Conservation (phyloP, 2,888 invertebrate species). For the Watsonalla binaria region DNA sequence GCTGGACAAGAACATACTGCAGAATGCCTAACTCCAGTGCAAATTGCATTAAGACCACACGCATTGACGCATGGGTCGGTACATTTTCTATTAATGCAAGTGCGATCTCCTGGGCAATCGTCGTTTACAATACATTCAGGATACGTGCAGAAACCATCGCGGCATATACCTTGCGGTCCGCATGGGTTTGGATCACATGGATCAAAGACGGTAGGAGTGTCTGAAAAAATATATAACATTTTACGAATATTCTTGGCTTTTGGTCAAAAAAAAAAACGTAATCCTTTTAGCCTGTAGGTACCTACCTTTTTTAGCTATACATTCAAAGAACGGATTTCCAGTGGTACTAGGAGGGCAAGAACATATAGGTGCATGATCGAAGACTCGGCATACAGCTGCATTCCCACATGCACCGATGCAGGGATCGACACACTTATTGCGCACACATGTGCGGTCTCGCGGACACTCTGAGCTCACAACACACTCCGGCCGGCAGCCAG, state of each 20-base stretch:
- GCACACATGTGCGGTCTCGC: constrained; percentile 86
- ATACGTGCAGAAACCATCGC: constrained; percentile 82
- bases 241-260: background rate
- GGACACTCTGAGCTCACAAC: constrained; percentile 89
- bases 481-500: constrained; percentile 90
- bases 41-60: constrained; percentile 91
- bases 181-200: constrained; percentile 86
- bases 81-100: constrained; percentile 90
- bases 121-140: constrained; percentile 93
- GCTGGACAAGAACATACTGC: constrained; percentile 89
- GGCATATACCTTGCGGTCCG: constrained; percentile 83
- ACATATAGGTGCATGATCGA: constrained; percentile 82
- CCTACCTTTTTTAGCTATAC: constrained; percentile 61
- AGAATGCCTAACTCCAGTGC: constrained; percentile 84
- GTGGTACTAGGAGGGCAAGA: constrained; percentile 84
- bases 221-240: constrained; percentile 28
- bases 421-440: constrained; percentile 88
- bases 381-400: constrained; percentile 84
- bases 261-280: background rate
- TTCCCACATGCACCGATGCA: constrained; percentile 90
- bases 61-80: constrained; percentile 89
- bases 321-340: constrained; percentile 90
- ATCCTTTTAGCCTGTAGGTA: constrained; percentile 12
- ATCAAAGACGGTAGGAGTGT: constrained; percentile 59
- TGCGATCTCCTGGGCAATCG: constrained; percentile 89